Evolutionary conservation across 2,888 invertebrate species (phyloP).

Genomic region (Halocaridina rubra): DNA sequence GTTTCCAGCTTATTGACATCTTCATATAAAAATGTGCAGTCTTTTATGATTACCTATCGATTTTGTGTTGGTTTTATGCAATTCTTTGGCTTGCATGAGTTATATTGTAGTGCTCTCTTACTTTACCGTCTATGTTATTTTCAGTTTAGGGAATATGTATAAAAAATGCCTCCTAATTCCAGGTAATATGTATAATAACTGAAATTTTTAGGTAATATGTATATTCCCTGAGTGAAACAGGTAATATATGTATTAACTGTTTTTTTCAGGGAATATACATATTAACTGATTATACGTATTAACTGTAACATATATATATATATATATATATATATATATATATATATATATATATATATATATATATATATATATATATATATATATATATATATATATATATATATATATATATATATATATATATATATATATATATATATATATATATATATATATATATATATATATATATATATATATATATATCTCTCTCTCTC

Average conservation of each 20-base stretch:
- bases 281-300: background rate
- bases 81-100: no score
- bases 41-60: no score
- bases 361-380: constrained; percentile 29
- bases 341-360: constrained; percentile 26
- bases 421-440: background rate
- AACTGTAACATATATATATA: background rate
- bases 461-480: no score
- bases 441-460: constrained; percentile 23
- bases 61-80: no score
- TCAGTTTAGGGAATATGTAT: background rate
- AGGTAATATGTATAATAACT: background rate
- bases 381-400: constrained; percentile 12
- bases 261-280: background rate
- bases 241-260: background rate
- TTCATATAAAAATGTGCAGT: no score
- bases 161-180: background rate
- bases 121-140: no score
- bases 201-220: background rate
- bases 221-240: background rate
- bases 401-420: background rate
- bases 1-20: no score
- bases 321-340: constrained; percentile 10
- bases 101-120: no score
- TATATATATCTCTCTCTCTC: no score